phyloP scores from a whole-genome alignment of 2,888 invertebrate genomes.

The Melangyna quadrimaculata region DNA sequence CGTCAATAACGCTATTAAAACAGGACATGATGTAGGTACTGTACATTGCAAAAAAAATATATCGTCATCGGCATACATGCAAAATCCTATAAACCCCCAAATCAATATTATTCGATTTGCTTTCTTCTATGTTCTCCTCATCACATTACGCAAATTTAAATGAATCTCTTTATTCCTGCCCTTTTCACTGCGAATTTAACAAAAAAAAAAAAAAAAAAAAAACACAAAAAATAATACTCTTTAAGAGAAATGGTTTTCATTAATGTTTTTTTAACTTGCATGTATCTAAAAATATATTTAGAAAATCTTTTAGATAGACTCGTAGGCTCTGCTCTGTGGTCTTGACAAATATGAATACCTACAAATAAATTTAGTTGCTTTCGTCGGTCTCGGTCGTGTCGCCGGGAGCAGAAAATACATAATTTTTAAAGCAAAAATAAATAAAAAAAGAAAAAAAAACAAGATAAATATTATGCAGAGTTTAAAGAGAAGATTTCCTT shows the following conservation, averaged over 20 bases:
- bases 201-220: not conserved
- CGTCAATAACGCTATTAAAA: not conserved
- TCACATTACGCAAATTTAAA: not conserved
- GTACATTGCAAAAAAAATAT: not conserved
- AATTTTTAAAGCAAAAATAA: not conserved
- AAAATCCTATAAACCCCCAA: not conserved
- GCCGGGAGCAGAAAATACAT: slow-evolving; percentile 21
- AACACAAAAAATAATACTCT: not conserved
- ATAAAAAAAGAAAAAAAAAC: no score
- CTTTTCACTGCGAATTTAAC: not conserved
- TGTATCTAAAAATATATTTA: slow-evolving; percentile 25
- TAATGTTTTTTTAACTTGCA: slow-evolving; percentile 18
- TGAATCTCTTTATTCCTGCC: not conserved
- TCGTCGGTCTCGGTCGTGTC: no score
- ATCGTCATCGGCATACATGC: not conserved
- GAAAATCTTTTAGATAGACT: slow-evolving; percentile 4
- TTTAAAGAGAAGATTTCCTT: slow-evolving; percentile 82
- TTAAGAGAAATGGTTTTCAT: slow-evolving; percentile 13
- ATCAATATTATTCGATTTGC: not conserved
- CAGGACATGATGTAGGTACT: not conserved
- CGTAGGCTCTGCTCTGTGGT: slow-evolving; percentile 15
- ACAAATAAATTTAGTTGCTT: slow-evolving; percentile 52
- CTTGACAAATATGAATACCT: slow-evolving; percentile 21
- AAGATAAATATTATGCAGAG: slow-evolving; percentile 75
- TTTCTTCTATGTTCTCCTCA: not conserved